Percentiles rank a stretch among this genome's conserved stretches.
phyloP scores from a whole-genome alignment of 2,113 vertebrate genomes.

The Candoia aspera region DNA sequence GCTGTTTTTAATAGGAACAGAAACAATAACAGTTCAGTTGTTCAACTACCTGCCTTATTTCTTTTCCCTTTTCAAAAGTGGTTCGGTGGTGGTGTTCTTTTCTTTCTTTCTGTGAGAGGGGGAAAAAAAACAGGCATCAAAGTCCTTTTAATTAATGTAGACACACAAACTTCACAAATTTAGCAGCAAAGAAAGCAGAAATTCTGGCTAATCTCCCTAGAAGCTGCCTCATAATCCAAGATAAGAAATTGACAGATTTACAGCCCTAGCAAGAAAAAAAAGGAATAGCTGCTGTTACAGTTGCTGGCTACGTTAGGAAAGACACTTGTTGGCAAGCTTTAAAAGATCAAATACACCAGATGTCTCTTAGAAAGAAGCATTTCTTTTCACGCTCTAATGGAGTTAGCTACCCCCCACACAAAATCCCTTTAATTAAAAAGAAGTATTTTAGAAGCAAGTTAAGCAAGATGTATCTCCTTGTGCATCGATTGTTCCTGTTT shows the following conservation, averaged over 20 bases:
- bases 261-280: constrained; percentile 6
- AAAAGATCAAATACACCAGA: not conserved
- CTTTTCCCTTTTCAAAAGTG: constrained; percentile 5
- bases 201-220: constrained; percentile 17
- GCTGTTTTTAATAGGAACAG: constrained; percentile 8
- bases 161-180: constrained; percentile 6
- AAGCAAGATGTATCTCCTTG: not conserved
- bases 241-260: constrained; percentile 34
- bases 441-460: not conserved
- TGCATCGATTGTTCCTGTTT: not conserved
- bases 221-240: constrained; percentile 13
- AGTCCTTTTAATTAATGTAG: constrained; percentile 9
- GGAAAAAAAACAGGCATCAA: constrained; percentile 2
- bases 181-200: constrained; percentile 22
- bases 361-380: not conserved
- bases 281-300: not conserved
- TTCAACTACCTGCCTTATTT: constrained; percentile 8
- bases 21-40: constrained; percentile 7
- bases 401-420: not conserved
- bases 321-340: not conserved
- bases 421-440: constrained; percentile 20
- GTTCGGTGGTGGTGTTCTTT: not conserved
- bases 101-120: not conserved
- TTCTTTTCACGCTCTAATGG: not conserved
- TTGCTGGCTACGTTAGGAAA: constrained; percentile 6